Base-by-base conservation (phyloP, 2,888 invertebrate species). In the Syrista parreyssii region DNA sequence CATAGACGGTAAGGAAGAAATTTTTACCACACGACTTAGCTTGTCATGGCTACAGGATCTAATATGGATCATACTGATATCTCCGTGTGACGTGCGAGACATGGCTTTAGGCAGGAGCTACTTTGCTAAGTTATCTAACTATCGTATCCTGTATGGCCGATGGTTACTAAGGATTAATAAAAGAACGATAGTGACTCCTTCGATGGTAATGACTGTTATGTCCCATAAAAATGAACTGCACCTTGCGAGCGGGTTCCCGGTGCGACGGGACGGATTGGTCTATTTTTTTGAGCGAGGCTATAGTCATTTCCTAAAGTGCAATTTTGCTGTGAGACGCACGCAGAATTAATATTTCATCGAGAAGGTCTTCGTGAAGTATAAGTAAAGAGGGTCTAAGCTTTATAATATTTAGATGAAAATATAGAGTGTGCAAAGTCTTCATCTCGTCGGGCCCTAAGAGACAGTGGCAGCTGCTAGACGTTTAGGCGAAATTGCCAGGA, bases 401-500 rank as follows among this genome's bases (percentile, higher is more conserved):
- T 55, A 55, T 55, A 23, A 55, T 55, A 55, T 75, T 75, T 77
- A 73, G 35, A 76, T 40, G 40, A 75, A 78, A 73, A 69, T 36
- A 75, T 35, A 55, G 68, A 68, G 36, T 55, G 76, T 79, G 73
- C 73, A 78, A 76, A 68, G 68, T 79, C 76, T 68, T 80, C 81
- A 79, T 81, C 79, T 71, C 71, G 1, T 33, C 71, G 71, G 71
- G 71, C 71, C 32, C 12, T 12, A 31, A 68, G 12, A 68, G 35
- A 31, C n/a, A 73, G 79, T 80, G 79, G 87, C 87, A 86, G 86
- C 87, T 84, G 87, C 85, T 81, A 76, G 78, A 83, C 82, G 82
- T 84, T 86, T 82, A 83, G 83, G 79, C 82, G 69, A 87, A 86
- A 87, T 88, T 87, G 83, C 82, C 78, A 81, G 82, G 85, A 83